Evolutionary conservation across 2,113 vertebrate genomes (phyloP), one percentile per base, ranked within the genome.

Genomic region (Callorhinus ursinus): DNA sequence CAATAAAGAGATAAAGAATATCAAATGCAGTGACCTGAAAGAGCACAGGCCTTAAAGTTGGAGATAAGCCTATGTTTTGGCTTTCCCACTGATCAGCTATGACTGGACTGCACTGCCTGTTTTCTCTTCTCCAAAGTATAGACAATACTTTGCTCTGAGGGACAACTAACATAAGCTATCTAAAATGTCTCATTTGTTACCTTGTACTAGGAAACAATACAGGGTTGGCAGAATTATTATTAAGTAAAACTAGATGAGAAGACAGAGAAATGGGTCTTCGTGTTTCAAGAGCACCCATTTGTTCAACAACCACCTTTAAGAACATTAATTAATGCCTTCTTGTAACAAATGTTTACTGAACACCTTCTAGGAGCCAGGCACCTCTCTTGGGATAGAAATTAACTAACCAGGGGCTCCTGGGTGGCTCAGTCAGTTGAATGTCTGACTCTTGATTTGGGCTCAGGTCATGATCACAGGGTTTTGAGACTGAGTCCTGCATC

Each of bases 171-270:
- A 4, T 72, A 74, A 83, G 6, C 71, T 46, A 90, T 59, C 31
- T 61, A 91, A 91, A 67, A 92, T 59, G 67, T 57, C 18, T 61
- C 71, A 22, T 84, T 74, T 42, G n/a, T 59, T 36, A 57, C 22
- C 55, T 39, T 74, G 55, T 11, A 74, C 24, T 5, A 28, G 55
- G 24, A 84, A 42, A 74, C 24, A 92, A 86, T 31, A 93, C 3
- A 61, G 11, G 39, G 42, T 39, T 84, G 80, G 80, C 46, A 61
- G 53, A 72, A 74, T 63, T 24, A 90, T 51, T 74, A 63, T 39
- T 76, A 63, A n/a, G 33, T 74, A 77, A 93, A 93, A 93, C 46
- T 85, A 84, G n/a, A 53, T 77, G 14, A 72, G 51, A 85, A 77
- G 18, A 76, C 57, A 86, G 55, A 74, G 42, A 39, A 85, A 93